Evolutionary conservation across 2,888 invertebrate species (phyloP).

Genomic region (Alcis repandata): DNA sequence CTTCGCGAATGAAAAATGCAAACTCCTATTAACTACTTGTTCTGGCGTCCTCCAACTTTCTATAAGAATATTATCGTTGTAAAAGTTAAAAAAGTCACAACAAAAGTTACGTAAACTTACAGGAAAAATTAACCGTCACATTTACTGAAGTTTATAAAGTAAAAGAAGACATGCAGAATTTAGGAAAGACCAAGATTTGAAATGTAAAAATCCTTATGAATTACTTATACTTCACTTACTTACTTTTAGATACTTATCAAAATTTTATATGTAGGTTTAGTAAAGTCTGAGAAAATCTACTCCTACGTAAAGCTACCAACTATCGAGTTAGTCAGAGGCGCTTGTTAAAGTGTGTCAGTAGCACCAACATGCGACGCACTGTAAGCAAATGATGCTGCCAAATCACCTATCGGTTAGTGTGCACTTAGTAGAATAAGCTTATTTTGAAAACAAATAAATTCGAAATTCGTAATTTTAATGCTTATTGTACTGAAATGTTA

Average conservation of each 20-base stretch:
- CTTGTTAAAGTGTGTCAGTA: no score
- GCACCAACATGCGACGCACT: no score
- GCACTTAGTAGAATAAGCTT: not conserved
- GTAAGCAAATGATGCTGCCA: no score
- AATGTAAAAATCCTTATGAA: no score
- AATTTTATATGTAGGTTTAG: no score
- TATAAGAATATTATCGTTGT: constrained; percentile 53
- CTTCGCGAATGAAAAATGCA: constrained; percentile 54
- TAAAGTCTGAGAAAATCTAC: no score
- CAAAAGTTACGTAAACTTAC: constrained; percentile 43
- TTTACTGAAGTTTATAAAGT: constrained; percentile 19
- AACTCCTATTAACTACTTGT: constrained; percentile 51
- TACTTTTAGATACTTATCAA: no score
- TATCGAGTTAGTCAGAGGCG: no score
- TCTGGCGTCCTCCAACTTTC: constrained; percentile 52
- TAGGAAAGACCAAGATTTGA: not conserved
- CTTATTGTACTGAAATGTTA: constrained; percentile 39
- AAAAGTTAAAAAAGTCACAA: constrained; percentile 50
- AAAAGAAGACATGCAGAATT: not conserved
- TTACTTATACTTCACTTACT: no score
- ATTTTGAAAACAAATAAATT: not conserved
- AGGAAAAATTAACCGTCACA: constrained; percentile 32
- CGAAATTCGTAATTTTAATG: constrained; percentile 20
- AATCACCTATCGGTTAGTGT: no score
- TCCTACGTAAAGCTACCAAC: no score